phyloP scores from a whole-genome alignment of 53 echinoderm and acorn worm genomes.

The Arbacia lixula region DNA sequence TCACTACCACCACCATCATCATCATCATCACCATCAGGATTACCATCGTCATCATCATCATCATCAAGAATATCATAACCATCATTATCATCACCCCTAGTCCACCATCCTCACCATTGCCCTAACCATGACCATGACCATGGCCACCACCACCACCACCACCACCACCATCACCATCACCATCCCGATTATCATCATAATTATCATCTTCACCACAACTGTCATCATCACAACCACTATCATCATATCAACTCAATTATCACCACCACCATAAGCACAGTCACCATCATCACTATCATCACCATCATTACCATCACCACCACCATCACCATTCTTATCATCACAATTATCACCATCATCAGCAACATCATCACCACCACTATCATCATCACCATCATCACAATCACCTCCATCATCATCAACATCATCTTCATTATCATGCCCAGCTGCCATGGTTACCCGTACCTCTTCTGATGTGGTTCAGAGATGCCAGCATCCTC shows the following conservation, averaged over 20 bases:
- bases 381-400: neutral
- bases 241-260: neutral
- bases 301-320: neutral
- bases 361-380: neutral
- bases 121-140: constrained; percentile 11
- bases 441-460: neutral
- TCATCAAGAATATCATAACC: constrained; percentile 35
- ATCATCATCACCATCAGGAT: constrained; percentile 3
- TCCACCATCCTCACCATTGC: neutral
- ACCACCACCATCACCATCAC: constrained; percentile 15
- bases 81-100: constrained; percentile 7
- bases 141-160: neutral
- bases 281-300: neutral
- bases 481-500: constrained; percentile 91
- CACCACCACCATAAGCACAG: neutral
- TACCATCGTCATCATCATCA: constrained; percentile 38
- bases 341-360: neutral
- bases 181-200: constrained; percentile 1
- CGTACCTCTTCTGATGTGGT: constrained; percentile 90
- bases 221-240: neutral
- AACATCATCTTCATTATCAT: neutral
- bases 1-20: constrained; percentile 6
- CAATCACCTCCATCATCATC: neutral
- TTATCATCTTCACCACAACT: neutral
- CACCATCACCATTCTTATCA: neutral